Percentiles rank a stretch among this genome's conserved stretches.
These are phyloP conservation scores for Macrotis lagotis DNA, from an alignment of 2,113 vertebrate genomes.

Conservation along the genomic window DNA sequence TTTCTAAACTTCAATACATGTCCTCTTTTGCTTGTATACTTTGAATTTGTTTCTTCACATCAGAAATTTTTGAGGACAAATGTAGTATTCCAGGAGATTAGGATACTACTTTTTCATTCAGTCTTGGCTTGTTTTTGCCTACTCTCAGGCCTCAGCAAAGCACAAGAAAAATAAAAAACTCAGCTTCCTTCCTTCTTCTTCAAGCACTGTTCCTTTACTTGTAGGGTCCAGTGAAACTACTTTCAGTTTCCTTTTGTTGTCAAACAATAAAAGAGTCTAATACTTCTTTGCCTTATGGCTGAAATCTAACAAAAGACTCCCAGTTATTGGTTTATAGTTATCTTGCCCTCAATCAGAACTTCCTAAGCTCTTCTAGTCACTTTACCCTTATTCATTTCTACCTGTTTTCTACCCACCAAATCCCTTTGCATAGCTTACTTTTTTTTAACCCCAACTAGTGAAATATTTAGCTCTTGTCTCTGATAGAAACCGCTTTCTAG, in stretches of 20 bases:
- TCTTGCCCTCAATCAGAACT: not conserved
- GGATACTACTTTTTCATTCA: fast-evolving
- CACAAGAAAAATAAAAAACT: not conserved
- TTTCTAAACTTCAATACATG: not conserved
- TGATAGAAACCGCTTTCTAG: not conserved
- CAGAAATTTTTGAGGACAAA: not conserved
- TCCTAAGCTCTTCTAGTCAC: not conserved
- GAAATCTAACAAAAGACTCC: not conserved
- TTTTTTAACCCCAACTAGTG: not conserved
- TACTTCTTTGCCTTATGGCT: not conserved
- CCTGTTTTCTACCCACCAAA: not conserved
- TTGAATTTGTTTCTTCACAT: not conserved
- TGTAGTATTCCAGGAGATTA: fast-evolving
- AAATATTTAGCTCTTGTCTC: not conserved
- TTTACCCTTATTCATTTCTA: not conserved
- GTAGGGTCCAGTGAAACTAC: not conserved
- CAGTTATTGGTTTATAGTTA: not conserved
- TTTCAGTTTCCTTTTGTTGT: not conserved
- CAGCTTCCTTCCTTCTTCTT: not conserved
- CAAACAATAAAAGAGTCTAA: not conserved
- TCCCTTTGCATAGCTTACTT: not conserved
- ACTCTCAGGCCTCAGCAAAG: not conserved
- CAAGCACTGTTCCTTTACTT: not conserved
- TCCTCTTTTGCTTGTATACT: too few relatives aligned
- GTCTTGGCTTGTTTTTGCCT: not conserved